Conservation (phyloP, 2,888 invertebrate genomes). For the Lepidocyrtinus sp. region DNA sequence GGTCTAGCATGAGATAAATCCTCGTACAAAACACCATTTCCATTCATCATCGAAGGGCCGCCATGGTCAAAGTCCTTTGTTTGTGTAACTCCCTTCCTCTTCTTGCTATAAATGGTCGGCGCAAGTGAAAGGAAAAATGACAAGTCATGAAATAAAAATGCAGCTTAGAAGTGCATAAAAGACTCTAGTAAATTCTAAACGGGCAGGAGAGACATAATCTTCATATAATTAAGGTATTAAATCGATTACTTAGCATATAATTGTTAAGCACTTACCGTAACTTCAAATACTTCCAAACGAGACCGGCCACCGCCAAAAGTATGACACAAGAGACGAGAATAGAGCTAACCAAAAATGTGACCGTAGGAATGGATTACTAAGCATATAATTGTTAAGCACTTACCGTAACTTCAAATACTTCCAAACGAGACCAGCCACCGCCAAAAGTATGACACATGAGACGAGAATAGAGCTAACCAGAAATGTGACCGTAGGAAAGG, state of each 20-base stretch:
- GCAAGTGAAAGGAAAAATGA: conserved; percentile 18
- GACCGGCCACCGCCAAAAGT: conserved; percentile 68
- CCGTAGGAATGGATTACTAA: conserved; percentile 69
- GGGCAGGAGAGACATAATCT: too few species aligned
- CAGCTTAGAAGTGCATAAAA: too few species aligned
- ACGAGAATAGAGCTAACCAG: conserved; percentile 69
- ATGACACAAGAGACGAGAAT: conserved; percentile 69
- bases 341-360: conserved; percentile 69
- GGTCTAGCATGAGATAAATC: conserved; percentile 69
- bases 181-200: too few species aligned
- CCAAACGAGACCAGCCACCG: conserved; percentile 69
- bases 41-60: conserved; percentile 69
- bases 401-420: conserved; percentile 65
- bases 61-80: conserved; percentile 70
- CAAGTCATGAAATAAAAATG: conserved; percentile 21
- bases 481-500: conserved; percentile 69
- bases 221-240: too few species aligned
- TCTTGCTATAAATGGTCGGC: conserved; percentile 63
- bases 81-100: conserved; percentile 69
- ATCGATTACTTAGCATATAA: too few species aligned
- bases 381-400: too few species aligned
- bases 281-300: conserved; percentile 69
- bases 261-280: too few species aligned
- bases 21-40: conserved; percentile 69
- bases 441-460: conserved; percentile 69